Evolutionary conservation across 2,888 invertebrate genomes (phyloP).

Genomic region (Lepidocyrtoides sp.): DNA sequence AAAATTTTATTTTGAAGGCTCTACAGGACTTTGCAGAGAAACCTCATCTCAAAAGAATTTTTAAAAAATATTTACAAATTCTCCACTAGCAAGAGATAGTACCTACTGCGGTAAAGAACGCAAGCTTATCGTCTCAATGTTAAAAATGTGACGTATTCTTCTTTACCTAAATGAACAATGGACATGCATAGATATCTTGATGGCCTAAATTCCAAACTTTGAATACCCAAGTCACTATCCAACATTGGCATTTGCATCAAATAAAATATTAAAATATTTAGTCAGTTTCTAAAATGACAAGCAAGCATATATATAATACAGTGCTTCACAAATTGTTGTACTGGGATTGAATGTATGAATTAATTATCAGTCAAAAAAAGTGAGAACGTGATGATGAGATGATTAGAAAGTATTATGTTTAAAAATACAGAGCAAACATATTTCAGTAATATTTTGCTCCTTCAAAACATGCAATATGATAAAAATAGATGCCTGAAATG

Average conservation of each 20-base stretch:
- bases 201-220: not conserved
- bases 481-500: constrained; percentile 59
- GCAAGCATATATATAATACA: constrained; percentile 9
- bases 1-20: constrained; percentile 22
- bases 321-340: constrained; percentile 1
- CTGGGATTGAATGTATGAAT: not conserved
- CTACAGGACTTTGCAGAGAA: not conserved
- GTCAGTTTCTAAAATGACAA: constrained; percentile 31
- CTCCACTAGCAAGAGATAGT: constrained; percentile 48
- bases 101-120: not conserved
- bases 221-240: not conserved
- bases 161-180: not conserved
- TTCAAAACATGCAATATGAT: constrained; percentile 46
- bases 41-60: not conserved
- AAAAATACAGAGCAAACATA: not conserved
- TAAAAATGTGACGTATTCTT: not conserved
- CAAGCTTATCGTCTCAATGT: not conserved
- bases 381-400: constrained; percentile 6
- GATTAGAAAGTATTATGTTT: not conserved
- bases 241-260: not conserved
- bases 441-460: constrained; percentile 10
- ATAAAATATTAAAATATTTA: not conserved
- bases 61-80: constrained; percentile 1
- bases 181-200: constrained; percentile 1
- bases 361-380: not conserved